These are phyloP conservation scores for Paralichthys olivaceus DNA, from an alignment of 2,113 vertebrate species.

Conservation along the genomic window DNA sequence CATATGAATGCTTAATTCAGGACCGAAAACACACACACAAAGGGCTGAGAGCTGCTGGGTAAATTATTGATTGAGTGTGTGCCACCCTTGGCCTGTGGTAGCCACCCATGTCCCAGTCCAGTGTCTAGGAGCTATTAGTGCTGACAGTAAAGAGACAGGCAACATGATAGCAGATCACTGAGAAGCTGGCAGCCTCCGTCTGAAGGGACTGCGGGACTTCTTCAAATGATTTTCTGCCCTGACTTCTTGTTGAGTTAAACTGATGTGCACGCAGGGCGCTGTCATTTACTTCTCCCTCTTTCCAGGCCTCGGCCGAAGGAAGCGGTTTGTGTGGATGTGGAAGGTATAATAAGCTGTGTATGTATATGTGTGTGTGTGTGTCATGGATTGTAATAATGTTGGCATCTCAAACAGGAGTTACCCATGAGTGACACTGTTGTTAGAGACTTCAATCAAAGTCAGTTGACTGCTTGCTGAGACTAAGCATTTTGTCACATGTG, in stretches of 20 bases:
- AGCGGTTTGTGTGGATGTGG: conserved; percentile 30
- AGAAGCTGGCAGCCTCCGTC: conserved; percentile 66
- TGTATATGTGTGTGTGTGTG: background rate
- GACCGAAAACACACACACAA: conserved; percentile 22
- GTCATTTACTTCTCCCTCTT: conserved; percentile 55
- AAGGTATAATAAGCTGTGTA: background rate
- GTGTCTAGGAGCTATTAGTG: conserved; percentile 66
- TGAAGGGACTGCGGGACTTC: conserved; percentile 69
- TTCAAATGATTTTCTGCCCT: conserved; percentile 73
- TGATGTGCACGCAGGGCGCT: conserved; percentile 66
- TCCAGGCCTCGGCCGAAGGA: conserved; percentile 29
- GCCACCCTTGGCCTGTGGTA: conserved; percentile 56
- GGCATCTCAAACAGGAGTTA: conserved; percentile 34
- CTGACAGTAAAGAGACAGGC: conserved; percentile 75
- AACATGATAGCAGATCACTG: conserved; percentile 71
- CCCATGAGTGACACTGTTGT: conserved; percentile 2
- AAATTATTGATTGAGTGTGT: conserved; percentile 65
- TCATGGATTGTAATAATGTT: conserved; percentile 32
- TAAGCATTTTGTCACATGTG: background rate
- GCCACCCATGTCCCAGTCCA: conserved; percentile 63
- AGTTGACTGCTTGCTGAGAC: conserved; percentile 5
- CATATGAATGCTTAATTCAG: conserved; percentile 57
- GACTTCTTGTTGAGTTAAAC: conserved; percentile 74
- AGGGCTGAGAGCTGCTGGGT: conserved; percentile 35
- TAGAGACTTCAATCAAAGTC: conserved; percentile 25